Conservation (phyloP, 1,140 invertebrate genomes). For the Brachionus rotundiformis region DNA sequence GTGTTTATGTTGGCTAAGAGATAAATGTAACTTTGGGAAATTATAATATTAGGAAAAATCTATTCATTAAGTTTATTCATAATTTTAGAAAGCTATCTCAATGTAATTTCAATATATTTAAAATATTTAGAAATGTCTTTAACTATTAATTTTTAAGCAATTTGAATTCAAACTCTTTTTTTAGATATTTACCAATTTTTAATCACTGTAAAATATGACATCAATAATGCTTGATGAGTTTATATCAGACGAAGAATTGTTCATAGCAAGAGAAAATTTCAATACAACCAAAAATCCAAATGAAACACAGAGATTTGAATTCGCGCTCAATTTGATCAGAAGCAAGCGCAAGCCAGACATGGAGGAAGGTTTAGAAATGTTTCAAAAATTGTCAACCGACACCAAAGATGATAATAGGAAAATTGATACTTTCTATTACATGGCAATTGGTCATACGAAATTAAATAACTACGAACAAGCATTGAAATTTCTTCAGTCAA, state of each 20-base stretch:
- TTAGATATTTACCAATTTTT: too few species aligned
- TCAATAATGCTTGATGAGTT: constrained; percentile 36
- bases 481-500: constrained; percentile 39
- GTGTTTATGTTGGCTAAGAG: not conserved
- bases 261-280: not conserved
- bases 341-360: not conserved
- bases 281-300: not conserved
- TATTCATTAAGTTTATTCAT: not conserved
- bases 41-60: too few species aligned
- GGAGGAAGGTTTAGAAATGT: constrained; percentile 19
- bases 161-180: not conserved
- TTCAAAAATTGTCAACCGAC: constrained; percentile 23
- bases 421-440: constrained; percentile 44
- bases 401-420: constrained; percentile 45
- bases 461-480: constrained; percentile 44
- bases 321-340: constrained; percentile 40
- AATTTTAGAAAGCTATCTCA: not conserved
- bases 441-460: constrained; percentile 50
- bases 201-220: too few species aligned
- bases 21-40: too few species aligned
- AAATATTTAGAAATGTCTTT: not conserved
- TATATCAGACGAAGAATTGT: constrained; percentile 27
- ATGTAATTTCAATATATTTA: constrained; percentile 12
- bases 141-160: not conserved
- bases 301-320: constrained; percentile 45